Evolutionary conservation across 1,140 invertebrate genomes (phyloP), one percentile per base, ranked within the genome.

Genomic region (Euura lappo): DNA sequence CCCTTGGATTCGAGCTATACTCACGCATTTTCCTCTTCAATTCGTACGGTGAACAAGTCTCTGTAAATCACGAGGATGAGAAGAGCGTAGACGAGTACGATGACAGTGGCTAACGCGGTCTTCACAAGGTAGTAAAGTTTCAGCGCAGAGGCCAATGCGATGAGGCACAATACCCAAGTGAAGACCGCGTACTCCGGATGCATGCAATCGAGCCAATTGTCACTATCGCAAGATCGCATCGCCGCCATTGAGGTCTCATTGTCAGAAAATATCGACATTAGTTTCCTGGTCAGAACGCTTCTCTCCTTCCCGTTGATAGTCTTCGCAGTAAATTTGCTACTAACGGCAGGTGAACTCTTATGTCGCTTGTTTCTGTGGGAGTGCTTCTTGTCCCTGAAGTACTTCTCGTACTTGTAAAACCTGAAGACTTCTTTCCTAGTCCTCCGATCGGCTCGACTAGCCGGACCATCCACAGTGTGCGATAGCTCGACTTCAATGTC

Each of bases 41-140:
- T 71, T 42, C 45, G 44, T 70, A 76, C 73, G 11, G 69, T 71
- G 74, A 89, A 89, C 2, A 88, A 79, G 10, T 82, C 67, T 4
- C 81, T 88, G 77, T 89, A 92, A 7, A 88, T 87, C 0, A 91
- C 79, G 2, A 94, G 79, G 74, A 96, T 95, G 45, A 96, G 87
- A 1, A 92, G 78, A 0, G 92, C 89, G 79, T 96, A 95, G 70
- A 91, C 88, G 0, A 90, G 79, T 0, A 96, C 92, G 89, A 97
- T 95, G 1, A 93, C 84, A 2, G 94, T 81, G 0, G 96, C 93
- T 73, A 98, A 85, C 2, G 93, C 88, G 0, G 96, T 93, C 88
- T 98, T 99, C 45, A 97, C 93, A 66, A 98, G 81, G 81, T 97
- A 98, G 80, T 97, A 96, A 4, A 98, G 88, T 82, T 97, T 98